Evolutionary conservation across 2,113 vertebrate species (phyloP), one percentile per base, ranked within the genome.

Genomic region (Cryptomyrus ogoouensis): DNA sequence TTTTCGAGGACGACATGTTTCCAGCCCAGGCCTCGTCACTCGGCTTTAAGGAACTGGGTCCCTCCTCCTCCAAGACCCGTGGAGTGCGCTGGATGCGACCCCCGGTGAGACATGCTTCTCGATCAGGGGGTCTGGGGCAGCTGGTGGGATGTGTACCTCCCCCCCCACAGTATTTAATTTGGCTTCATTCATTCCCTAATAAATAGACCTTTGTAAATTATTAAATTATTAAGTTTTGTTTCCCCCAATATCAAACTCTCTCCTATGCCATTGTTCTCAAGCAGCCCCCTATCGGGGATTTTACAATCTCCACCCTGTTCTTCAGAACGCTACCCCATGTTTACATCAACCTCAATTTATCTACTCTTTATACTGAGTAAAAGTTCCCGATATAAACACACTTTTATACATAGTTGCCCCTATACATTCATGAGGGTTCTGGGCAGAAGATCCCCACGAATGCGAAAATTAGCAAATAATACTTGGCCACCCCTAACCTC

Each of bases 31-130:
- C 94, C n/a, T 35, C 96, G 0, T 95, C 96, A 5, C 91, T 97
- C 0, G 97, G 97, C 15, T 97, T 94, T 92, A 96, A 96, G 3
- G 96, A 97, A 3, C 94, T 97, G 10, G 97, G 95, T 0, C 96
- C 96, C 2, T 92, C 94, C 39, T 95, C 95, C 2, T 86, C 96
- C 24, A 97, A 97, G 87, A 96, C 95, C 0, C 92, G 91, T 0
- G 97, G 96, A 1, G 94, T 97, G 84, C 91, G 92, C 53, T 97
- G 97, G 97, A 95, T 94, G 91, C 93, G 97, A 0, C 97, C 97
- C 3, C 95, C 92, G 95, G 97, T 97, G 94, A 96, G 96, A 88
- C 21, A 47, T n/a, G 39, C 21, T 58, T n/a, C 56, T 58, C 21
- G 1, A 9, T 24, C 31, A 2, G 17, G 31, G 70, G 56, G 9